A percentile compares a stretch with the other conserved stretches of the same genome.
These are phyloP conservation scores for Hippocampus comes DNA, from an alignment of 2,113 vertebrate genomes.

Conservation along the genomic window DNA sequence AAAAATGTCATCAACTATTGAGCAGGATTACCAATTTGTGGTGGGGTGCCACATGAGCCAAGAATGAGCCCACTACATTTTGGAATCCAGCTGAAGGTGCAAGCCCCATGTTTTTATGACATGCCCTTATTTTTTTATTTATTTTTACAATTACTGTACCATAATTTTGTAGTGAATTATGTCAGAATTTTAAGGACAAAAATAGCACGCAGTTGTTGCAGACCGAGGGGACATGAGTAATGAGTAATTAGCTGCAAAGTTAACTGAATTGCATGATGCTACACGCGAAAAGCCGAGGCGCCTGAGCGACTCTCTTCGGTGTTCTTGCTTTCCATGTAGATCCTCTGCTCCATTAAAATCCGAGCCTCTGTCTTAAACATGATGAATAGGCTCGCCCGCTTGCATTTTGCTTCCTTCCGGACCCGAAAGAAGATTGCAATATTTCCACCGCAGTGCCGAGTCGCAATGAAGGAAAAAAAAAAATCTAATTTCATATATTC, in stretches of 20 bases:
- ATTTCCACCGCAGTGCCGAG: constrained; percentile 36
- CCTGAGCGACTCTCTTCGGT: neutral
- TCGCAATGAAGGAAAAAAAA: constrained; percentile 50
- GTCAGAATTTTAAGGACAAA: neutral
- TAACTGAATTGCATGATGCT: constrained; percentile 6
- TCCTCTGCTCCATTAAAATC: constrained; percentile 14
- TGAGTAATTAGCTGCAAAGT: constrained; percentile 4
- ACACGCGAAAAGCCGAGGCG: constrained; percentile 1
- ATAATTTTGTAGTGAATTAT: neutral
- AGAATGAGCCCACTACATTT: neutral
- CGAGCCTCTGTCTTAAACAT: constrained; percentile 20
- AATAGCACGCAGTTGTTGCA: neutral
- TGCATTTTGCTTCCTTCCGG: constrained; percentile 17
- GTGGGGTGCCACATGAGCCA: neutral
- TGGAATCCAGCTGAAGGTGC: neutral
- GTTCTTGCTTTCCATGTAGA: constrained; percentile 24
- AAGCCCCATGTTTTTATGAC: neutral
- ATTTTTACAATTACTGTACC: neutral
- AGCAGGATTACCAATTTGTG: neutral
- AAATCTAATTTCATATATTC: constrained; percentile 56
- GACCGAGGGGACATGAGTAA: neutral
- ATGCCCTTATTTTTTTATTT: too few species aligned
- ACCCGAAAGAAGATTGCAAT: constrained; percentile 43
- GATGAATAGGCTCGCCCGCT: constrained; percentile 17
- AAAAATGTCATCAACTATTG: neutral